Conservation (phyloP, 1,140 invertebrate species). For the Temnothorax curvispinosus region DNA sequence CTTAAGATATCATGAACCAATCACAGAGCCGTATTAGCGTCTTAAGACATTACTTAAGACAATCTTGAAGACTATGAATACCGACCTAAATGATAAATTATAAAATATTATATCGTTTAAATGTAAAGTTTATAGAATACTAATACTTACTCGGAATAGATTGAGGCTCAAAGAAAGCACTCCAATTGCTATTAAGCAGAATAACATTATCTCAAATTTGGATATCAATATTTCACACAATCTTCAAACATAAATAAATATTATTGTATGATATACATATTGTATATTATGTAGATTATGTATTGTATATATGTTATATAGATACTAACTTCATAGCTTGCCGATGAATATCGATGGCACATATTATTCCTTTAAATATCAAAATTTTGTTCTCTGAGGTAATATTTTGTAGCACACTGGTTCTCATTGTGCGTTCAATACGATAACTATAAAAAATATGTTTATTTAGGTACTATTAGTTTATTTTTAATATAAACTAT, state of each 20-base stretch:
- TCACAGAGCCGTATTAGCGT: no score
- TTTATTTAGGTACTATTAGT: not conserved
- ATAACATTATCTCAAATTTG: not conserved
- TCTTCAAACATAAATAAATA: not conserved
- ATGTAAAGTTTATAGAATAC: not conserved
- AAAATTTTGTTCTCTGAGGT: not conserved
- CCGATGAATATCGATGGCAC: conserved; percentile 26
- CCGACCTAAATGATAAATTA: no score
- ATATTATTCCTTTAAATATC: not conserved
- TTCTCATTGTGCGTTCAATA: not conserved
- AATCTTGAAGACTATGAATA: no score
- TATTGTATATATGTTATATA: no score
- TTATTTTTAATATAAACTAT: no score
- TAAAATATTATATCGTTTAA: not conserved
- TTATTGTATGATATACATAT: not conserved
- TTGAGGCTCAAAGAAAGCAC: not conserved
- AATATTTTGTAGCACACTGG: not conserved
- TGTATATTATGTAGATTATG: no score
- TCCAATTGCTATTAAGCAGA: not conserved
- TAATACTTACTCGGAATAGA: not conserved
- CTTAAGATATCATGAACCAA: no score
- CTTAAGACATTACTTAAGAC: no score
- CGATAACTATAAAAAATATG: conserved; percentile 23
- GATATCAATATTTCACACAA: not conserved
- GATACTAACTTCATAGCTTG: conserved; percentile 20